Evolutionary conservation across 2,113 vertebrate species (phyloP), one percentile per base, ranked within the genome.

Genomic region (Camarhynchus parvulus): DNA sequence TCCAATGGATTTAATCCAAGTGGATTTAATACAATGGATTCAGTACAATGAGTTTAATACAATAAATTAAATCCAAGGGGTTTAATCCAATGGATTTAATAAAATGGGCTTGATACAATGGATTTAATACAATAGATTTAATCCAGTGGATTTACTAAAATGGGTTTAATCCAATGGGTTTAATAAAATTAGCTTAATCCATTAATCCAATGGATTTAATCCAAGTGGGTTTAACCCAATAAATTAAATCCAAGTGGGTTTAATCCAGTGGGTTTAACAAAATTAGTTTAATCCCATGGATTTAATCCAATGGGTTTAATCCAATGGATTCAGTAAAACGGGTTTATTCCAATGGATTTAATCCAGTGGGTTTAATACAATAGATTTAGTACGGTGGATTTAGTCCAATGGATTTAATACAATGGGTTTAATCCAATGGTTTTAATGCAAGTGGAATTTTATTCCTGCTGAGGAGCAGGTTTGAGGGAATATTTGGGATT

Each of bases 221-320:
- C 47, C 47, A 21, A 11, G 11, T 39, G 68, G 47, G 3, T 84
- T 44, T 66, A 10, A 18, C 68, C 7, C 12, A 56, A 6, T 14
- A 8, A 7, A 1, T 55, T 55, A 13, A 31, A 31, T 20, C 2
- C 2, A 55, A 5, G 3, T 31, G 30, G 2, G 4, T 58, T 59
- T 59, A 25, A 59, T 59, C 3, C 19, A 16, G 3, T 16, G 37
- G 30, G 5, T 75, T 53, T 42, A 8, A 17, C 64, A 2, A 19
- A 22, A 8, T 27, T 5, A 24, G 3, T 56, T 37, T 59, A 18
- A 37, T 37, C 1, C 13, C 16, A 5, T 28, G 30, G 18, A 13
- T 75, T 47, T 56, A 17, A 23, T 73, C 18, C 5, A 22, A 7
- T 46, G 19, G 47, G 3, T 31, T 31, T 33, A 56, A 56, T 56